These are phyloP conservation scores for Eristalis intricaria DNA, from an alignment of 2,888 invertebrate genomes.

Conservation along the genomic window DNA sequence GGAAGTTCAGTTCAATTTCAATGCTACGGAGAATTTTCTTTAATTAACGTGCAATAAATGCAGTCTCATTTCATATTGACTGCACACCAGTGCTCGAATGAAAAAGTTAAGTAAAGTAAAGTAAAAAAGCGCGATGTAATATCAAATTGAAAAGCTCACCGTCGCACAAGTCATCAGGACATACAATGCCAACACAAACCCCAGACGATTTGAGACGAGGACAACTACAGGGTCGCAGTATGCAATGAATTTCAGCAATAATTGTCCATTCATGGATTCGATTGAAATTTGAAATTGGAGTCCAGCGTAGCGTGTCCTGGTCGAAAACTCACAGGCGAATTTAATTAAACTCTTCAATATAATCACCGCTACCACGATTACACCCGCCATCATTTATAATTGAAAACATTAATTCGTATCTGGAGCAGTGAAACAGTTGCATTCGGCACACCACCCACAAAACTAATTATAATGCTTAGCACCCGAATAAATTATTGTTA, in stretches of 20 bases:
- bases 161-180: background rate
- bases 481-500: slow-evolving; percentile 69
- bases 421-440: slow-evolving; percentile 14
- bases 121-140: slow-evolving; percentile 8
- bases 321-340: slow-evolving; percentile 68
- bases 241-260: slow-evolving; percentile 66
- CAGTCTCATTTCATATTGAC: slow-evolving; percentile 68
- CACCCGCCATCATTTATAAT: slow-evolving; percentile 67
- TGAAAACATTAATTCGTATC: slow-evolving; percentile 69
- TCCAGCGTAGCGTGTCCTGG: slow-evolving; percentile 54
- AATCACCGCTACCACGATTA: slow-evolving; percentile 65
- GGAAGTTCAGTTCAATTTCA: slow-evolving; percentile 51
- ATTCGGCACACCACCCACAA: slow-evolving; percentile 24
- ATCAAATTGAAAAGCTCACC: slow-evolving; percentile 50
- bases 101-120: slow-evolving; percentile 36
- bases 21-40: slow-evolving; percentile 45
- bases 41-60: slow-evolving; percentile 70
- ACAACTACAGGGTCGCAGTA: slow-evolving; percentile 27
- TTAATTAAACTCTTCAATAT: slow-evolving; percentile 71
- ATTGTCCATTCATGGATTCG: slow-evolving; percentile 69
- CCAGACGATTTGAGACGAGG: slow-evolving; percentile 15
- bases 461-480: slow-evolving; percentile 71
- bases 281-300: slow-evolving; percentile 71
- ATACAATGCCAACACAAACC: background rate
- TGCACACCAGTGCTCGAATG: slow-evolving; percentile 40